A percentile compares a stretch with the other conserved stretches of the same genome.
phyloP scores from a whole-genome alignment of 2,888 invertebrate species.

The Margaritifera margaritifera region DNA sequence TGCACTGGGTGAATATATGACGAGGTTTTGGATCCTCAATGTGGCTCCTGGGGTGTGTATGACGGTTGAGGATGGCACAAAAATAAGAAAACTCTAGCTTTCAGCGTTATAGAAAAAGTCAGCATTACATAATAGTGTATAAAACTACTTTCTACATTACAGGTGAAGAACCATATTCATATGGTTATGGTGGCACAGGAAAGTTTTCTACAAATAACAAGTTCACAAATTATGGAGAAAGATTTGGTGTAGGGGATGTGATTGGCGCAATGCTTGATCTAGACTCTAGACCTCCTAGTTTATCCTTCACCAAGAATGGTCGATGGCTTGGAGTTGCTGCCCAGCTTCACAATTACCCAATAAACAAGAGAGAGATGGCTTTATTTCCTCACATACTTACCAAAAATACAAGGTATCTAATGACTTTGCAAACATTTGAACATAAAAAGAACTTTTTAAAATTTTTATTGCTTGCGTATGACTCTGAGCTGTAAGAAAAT shows the following conservation, averaged over 20 bases:
- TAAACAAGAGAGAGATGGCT: slow-evolving; percentile 77
- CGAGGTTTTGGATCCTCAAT: too few relatives aligned
- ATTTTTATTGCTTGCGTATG: background rate
- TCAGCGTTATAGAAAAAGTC: too few relatives aligned
- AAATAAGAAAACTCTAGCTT: too few relatives aligned
- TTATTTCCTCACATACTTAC: slow-evolving; percentile 92
- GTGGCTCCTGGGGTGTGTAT: too few relatives aligned
- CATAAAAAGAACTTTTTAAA: background rate
- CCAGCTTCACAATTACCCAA: slow-evolving; percentile 79
- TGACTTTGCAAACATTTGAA: background rate
- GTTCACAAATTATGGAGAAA: slow-evolving; percentile 85
- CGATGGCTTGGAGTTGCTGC: slow-evolving; percentile 83
- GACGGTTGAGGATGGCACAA: too few relatives aligned
- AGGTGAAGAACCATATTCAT: slow-evolving; percentile 84
- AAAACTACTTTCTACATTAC: slow-evolving; percentile 4
- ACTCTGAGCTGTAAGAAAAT: too few relatives aligned
- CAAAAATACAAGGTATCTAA: slow-evolving; percentile 81
- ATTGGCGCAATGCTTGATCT: slow-evolving; percentile 83
- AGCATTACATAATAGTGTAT: too few relatives aligned
- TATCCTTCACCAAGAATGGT: slow-evolving; percentile 90
- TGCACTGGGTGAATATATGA: too few relatives aligned
- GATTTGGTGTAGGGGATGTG: slow-evolving; percentile 85
- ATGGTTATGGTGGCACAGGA: slow-evolving; percentile 89
- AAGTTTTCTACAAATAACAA: slow-evolving; percentile 84
- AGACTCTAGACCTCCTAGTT: slow-evolving; percentile 81